Conservation (phyloP, 23 tunicate genomes). For the Botrylloides violaceus region DNA sequence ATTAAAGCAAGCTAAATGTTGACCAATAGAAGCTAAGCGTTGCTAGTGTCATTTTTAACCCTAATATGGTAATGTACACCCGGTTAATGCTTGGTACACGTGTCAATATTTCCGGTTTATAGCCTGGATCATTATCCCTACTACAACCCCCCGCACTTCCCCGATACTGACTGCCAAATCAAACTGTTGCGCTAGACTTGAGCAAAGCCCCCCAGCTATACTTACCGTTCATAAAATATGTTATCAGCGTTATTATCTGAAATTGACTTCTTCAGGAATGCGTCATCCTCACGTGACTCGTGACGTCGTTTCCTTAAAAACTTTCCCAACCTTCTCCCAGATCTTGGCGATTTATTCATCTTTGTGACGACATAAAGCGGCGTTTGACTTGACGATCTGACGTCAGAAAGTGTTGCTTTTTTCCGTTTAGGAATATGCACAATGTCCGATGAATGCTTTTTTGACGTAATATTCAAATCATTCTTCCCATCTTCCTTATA, state of each 20-base stretch:
- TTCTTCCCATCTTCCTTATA: slow-evolving; percentile 25
- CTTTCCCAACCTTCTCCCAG: slow-evolving; percentile 3
- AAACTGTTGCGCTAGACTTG: too few species aligned
- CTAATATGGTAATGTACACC: too few species aligned
- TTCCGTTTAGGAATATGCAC: not conserved
- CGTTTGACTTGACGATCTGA: too few species aligned
- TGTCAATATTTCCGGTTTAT: too few species aligned
- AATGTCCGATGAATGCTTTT: not conserved
- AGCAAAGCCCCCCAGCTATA: too few species aligned
- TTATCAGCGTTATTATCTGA: slow-evolving; percentile 4
- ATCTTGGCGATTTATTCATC: not conserved
- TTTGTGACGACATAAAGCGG: slow-evolving; percentile 18
- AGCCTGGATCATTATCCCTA: too few species aligned
- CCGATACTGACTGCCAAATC: too few species aligned
- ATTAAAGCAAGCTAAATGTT: too few species aligned
- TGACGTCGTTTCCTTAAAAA: slow-evolving; percentile 29
- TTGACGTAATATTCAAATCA: not conserved
- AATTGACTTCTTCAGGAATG: not conserved
- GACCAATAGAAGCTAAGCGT: too few species aligned
- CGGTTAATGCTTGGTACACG: too few species aligned
- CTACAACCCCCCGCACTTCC: too few species aligned
- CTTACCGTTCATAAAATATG: not conserved
- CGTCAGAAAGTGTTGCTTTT: not conserved
- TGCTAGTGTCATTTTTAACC: too few species aligned
- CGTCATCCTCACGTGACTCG: slow-evolving; percentile 16